phyloP scores from a whole-genome alignment of 2,888 invertebrate genomes.

The Penaeus monodon region DNA sequence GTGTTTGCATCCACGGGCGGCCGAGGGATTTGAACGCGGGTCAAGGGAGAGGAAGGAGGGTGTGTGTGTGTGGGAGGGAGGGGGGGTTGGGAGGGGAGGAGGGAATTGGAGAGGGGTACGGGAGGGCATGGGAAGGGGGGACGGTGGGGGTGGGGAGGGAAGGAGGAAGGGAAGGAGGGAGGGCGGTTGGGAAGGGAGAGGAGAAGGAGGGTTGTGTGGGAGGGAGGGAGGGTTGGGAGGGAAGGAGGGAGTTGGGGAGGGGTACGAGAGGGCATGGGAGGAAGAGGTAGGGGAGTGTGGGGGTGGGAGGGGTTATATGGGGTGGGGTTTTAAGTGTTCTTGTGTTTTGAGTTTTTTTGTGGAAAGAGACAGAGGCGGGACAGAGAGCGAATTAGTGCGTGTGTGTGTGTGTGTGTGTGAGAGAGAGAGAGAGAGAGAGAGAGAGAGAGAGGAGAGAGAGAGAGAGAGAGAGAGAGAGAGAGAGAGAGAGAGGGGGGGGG shows the following conservation, averaged over 20 bases:
- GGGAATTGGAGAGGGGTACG: not conserved
- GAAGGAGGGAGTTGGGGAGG: not conserved
- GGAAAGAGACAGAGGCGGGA: too few relatives aligned
- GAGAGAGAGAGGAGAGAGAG: constrained; percentile 16
- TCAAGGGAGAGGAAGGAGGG: too few relatives aligned
- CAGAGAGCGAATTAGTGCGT: too few relatives aligned
- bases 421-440: constrained; percentile 16
- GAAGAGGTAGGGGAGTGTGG: not conserved
- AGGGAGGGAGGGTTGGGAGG: not conserved
- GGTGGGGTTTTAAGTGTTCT: not conserved
- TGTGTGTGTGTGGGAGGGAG: not conserved
- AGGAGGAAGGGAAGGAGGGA: not conserved
- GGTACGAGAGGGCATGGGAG: not conserved
- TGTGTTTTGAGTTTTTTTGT: too few relatives aligned
- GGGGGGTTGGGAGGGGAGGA: not conserved
- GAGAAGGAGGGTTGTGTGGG: too few relatives aligned
- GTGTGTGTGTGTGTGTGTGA: constrained; percentile 8
- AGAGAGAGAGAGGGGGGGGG: constrained; percentile 8
- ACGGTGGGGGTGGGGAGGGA: not conserved
- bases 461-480: not conserved
- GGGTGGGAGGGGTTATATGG: not conserved
- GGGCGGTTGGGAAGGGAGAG: not conserved
- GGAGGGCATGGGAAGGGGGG: not conserved
- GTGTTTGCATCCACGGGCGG: too few relatives aligned
- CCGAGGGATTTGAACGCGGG: too few relatives aligned